Evolutionary conservation across 2,888 invertebrate genomes (phyloP), one percentile per base, ranked within the genome.

Genomic region (Neoascia interrupta): DNA sequence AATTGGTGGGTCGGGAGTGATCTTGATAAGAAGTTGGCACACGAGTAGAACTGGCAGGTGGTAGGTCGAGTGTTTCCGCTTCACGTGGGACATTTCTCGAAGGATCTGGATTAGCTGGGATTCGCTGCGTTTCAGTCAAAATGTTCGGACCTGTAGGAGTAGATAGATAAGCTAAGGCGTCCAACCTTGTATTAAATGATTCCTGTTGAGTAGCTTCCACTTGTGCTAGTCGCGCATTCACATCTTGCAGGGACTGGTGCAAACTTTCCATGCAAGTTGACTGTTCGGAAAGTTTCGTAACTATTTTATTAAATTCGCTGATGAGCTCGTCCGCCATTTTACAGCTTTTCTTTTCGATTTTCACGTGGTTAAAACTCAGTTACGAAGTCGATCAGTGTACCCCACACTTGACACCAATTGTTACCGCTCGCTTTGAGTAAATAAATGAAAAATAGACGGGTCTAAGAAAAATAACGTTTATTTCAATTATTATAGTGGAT

Each of bases 121-220:
- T n/a, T n/a, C n/a, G n/a, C n/a, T n/a, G 11, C 11, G 13, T 31
- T 31, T 4, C 1, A 3, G 15, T 3, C 1, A 5, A 8, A 15
- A 15, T 13, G 18, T 39, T 39, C 15, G 13, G 39, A 18, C 16
- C 39, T 39, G 16, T 15, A 15, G 16, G 3, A 15, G 15, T 8
- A 39, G 16, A 15, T 15, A 39, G 2, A 8, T 39, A 13, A 37
- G 37, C 37, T 37, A 5, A 39, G 8, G 43, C 21, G n/a, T 21
- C 21, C 10, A 43, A 5, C 21, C 43, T 43, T 2, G 19, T 43
- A 5, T 19, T 18, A n/a, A 43, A 43, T 43, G 43, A 43, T 43
- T 43, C 21, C 43, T 43, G 43, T 21, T 43, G 11, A 41, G 11
- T 41, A 19, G 41, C 15, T 37, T 37, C 37, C 15, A 37, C 15